Percentiles rank a stretch among this genome's conserved stretches.
Evolutionary conservation across 2,888 invertebrate species (phyloP).

Genomic region (Desoria tigrina): DNA sequence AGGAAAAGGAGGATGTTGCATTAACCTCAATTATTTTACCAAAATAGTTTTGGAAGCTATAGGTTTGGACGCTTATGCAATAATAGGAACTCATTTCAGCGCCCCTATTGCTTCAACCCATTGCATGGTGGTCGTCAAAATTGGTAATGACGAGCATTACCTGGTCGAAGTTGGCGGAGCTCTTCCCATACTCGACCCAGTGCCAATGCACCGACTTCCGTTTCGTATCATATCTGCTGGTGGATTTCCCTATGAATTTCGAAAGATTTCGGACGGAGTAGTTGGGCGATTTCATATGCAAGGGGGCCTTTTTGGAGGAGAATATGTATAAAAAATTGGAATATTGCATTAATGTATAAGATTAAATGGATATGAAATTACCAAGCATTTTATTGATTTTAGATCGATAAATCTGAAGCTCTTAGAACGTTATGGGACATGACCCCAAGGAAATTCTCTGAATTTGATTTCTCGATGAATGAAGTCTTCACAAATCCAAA

Average conservation of each 20-base stretch:
- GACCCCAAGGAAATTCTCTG: constrained; percentile 28
- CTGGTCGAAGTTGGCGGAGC: constrained; percentile 33
- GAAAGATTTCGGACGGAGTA: constrained; percentile 23
- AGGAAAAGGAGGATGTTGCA: constrained; percentile 34
- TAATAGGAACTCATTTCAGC: constrained; percentile 30
- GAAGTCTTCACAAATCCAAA: constrained; percentile 30
- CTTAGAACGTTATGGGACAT: constrained; percentile 33
- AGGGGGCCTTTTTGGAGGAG: constrained; percentile 28
- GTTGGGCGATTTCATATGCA: constrained; percentile 29
- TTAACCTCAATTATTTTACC: constrained; percentile 32
- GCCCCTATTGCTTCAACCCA: constrained; percentile 28
- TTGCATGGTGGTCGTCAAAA: constrained; percentile 27
- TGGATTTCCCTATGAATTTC: constrained; percentile 33
- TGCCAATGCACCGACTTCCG: constrained; percentile 32
- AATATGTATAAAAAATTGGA: constrained; percentile 24
- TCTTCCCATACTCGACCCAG: constrained; percentile 28
- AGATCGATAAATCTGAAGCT: constrained; percentile 25
- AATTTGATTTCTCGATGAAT: constrained; percentile 32
- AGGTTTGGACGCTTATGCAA: constrained; percentile 29
- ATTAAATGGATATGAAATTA: no score
- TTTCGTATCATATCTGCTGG: constrained; percentile 26
- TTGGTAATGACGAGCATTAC: constrained; percentile 16
- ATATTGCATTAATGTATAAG: neutral
- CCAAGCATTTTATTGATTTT: neutral
- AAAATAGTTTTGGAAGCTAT: constrained; percentile 29